Conservation (phyloP, 2,888 invertebrate genomes). For the Dione juno region DNA sequence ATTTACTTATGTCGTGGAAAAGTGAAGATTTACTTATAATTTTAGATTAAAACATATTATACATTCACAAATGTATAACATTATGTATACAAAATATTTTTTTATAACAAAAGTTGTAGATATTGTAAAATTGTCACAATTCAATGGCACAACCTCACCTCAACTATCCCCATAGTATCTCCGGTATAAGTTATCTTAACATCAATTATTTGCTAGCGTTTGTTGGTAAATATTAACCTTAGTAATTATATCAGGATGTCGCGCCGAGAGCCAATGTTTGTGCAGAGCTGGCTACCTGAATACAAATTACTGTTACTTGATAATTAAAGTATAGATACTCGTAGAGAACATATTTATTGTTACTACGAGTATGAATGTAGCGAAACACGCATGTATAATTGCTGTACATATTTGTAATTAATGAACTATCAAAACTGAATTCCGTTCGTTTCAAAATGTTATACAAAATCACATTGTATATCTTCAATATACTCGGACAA, state of each 20-base stretch:
- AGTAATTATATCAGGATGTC: constrained; percentile 20
- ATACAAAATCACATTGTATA: too few relatives aligned
- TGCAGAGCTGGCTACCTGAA: constrained; percentile 16
- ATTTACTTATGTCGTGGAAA: too few relatives aligned
- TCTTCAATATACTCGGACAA: too few relatives aligned
- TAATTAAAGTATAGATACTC: constrained; percentile 18
- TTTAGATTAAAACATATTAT: too few relatives aligned
- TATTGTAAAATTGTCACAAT: too few relatives aligned
- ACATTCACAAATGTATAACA: too few relatives aligned
- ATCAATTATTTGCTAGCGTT: constrained; percentile 22
- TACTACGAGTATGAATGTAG: constrained; percentile 5
- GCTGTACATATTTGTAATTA: not conserved
- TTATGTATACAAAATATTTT: too few relatives aligned
- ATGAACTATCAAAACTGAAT: not conserved
- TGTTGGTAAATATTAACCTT: constrained; percentile 26
- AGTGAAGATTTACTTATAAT: too few relatives aligned
- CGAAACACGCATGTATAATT: not conserved
- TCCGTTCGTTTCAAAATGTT: too few relatives aligned
- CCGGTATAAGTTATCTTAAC: not conserved
- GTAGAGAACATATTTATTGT: constrained; percentile 2
- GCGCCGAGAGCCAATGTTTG: constrained; percentile 11
- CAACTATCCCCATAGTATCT: not conserved
- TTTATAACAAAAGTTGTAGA: too few relatives aligned
- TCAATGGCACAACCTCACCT: too few relatives aligned
- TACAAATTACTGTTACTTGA: constrained; percentile 20